Base-by-base conservation (phyloP, 2,113 vertebrate genomes). In the Girardinichthys multiradiatus region DNA sequence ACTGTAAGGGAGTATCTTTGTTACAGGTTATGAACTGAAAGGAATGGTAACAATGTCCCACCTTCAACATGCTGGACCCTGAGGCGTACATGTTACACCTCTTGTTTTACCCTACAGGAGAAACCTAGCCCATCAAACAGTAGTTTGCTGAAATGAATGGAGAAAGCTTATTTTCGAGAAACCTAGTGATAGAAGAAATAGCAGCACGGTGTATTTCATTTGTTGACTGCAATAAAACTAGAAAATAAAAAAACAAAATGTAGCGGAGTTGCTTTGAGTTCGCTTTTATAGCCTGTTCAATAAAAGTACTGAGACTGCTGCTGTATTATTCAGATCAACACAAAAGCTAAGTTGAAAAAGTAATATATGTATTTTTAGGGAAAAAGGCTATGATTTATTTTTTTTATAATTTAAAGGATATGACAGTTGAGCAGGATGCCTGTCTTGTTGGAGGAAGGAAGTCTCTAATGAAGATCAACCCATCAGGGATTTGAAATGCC, bases 381-480 rank as follows among this genome's bases (percentile, higher is more conserved):
- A 27, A 67, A 77, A 79, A 45, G 51, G 67, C 76, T 71, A 80
- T 87, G 82, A 70, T 62, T 80, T 6, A 74, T 84, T 81, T 51
- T 72, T 78, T 35, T 58, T 76, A 65, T 60, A 60, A 19, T 65
- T 54, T 14, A 67, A 78, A 76, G 64, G 21, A 72, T 71, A 85
- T 89, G 81, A 81, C 70, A 80, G 77, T 79, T 61, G 45, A 64
- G 77, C 69, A 29, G 76, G 58, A 29, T 30, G 57, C 19, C 65
- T 74, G 71, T 76, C 57, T 27, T 64, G 21, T 59, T 69, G 74
- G 71, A 82, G 74, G 86, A 76, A 70, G 67, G 48, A 54, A 81
- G 68, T 74, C 84, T 82, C 73, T 85, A 87, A 88, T 87, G 82
- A 92, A 89, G 87, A 90, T 80, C 74, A 86, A 81, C 74, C 64